Evolutionary conservation across 2,797 vertebrate genomes (phyloP).

Genomic region (Florisuga fusca): DNA sequence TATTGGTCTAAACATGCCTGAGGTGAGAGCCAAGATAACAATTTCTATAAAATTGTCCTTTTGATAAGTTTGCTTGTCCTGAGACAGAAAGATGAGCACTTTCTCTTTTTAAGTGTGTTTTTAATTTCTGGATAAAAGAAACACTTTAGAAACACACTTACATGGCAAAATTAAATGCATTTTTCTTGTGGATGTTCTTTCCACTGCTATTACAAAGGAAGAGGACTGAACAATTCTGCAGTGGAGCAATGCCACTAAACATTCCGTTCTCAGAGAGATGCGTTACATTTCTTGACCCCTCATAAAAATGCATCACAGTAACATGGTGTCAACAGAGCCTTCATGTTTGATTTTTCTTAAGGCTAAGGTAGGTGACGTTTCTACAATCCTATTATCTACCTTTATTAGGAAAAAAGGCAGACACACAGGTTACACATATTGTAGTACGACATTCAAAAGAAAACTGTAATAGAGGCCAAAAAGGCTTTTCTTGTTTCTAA

Average conservation of each 20-base stretch:
- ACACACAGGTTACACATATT: background rate
- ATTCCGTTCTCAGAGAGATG: background rate
- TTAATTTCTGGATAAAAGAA: slow-evolving; percentile 30
- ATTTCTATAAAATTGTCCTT: background rate
- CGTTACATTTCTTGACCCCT: background rate
- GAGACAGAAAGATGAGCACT: background rate
- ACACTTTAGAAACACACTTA: background rate
- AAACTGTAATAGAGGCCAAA: background rate
- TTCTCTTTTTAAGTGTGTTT: slow-evolving; percentile 20
- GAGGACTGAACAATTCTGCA: background rate
- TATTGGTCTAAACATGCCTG: slow-evolving; percentile 3
- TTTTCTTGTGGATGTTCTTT: slow-evolving; percentile 30
- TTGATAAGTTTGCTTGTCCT: background rate
- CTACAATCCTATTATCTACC: background rate
- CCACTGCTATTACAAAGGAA: background rate
- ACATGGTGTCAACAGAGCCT: background rate
- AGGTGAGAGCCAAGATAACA: background rate
- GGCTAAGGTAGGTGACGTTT: background rate
- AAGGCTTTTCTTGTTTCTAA: background rate
- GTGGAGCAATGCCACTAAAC: background rate
- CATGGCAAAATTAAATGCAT: slow-evolving; percentile 25
- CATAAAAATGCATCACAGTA: background rate
- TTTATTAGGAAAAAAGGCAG: background rate
- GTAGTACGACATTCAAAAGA: background rate
- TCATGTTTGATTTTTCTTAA: background rate